These are phyloP conservation scores for Idaea dimidiata DNA, from an alignment of 2,888 invertebrate species.

Conservation along the genomic window DNA sequence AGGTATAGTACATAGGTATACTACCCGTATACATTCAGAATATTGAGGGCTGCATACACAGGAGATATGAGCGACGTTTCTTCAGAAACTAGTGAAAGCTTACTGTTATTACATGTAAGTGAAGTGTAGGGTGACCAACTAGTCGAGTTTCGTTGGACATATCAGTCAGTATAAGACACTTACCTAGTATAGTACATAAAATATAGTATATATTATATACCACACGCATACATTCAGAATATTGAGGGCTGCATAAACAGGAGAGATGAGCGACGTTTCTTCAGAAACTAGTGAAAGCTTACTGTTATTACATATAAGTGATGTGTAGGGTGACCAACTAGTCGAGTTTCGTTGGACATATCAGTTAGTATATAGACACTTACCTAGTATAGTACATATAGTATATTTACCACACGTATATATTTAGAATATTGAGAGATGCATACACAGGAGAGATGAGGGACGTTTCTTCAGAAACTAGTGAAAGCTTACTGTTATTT, in stretches of 20 bases:
- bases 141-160: background rate
- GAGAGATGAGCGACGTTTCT: constrained; percentile 15
- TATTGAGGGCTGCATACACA: background rate
- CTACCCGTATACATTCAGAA: constrained; percentile 6
- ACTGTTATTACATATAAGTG: constrained; percentile 31
- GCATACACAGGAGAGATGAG: constrained; percentile 12
- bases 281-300: constrained; percentile 28
- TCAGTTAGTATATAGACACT: too few species aligned
- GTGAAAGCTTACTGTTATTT: constrained; percentile 30
- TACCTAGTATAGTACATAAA: too few species aligned
- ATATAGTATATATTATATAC: too few species aligned
- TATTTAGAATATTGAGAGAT: background rate
- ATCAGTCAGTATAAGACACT: too few species aligned
- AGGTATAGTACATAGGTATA: too few species aligned
- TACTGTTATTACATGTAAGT: constrained; percentile 32
- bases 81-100: constrained; percentile 27
- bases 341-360: background rate
- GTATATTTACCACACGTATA: constrained; percentile 8
- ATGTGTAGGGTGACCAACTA: background rate
- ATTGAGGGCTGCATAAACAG: background rate
- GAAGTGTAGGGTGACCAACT: background rate
- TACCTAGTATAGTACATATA: too few species aligned
- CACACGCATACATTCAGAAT: constrained; percentile 6
- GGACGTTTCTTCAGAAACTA: constrained; percentile 20
- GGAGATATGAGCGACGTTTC: constrained; percentile 14